Evolutionary conservation across 2,113 vertebrate species (phyloP).

Genomic region (Ifrita kowaldi): DNA sequence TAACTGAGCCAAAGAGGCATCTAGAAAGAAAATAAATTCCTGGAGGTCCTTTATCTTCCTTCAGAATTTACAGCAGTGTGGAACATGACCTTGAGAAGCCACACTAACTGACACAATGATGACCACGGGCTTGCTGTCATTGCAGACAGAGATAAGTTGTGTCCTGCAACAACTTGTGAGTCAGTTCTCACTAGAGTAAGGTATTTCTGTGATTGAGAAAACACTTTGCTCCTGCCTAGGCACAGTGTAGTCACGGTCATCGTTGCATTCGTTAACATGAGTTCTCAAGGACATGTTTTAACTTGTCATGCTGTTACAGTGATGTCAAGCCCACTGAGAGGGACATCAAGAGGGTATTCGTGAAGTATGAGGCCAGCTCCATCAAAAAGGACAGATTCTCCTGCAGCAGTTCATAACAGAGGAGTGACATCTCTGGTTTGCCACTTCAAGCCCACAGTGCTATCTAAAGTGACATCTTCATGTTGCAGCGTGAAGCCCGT

Average conservation of each 20-base stretch:
- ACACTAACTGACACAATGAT: background rate
- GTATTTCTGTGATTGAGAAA: background rate
- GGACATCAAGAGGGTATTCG: background rate
- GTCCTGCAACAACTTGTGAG: background rate
- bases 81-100: constrained; percentile 19
- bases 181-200: background rate
- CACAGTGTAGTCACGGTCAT: background rate
- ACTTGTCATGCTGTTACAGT: constrained; percentile 14
- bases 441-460: background rate
- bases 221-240: background rate
- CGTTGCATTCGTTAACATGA: background rate
- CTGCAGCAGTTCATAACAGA: background rate
- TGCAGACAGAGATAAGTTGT: background rate
- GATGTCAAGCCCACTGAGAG: constrained; percentile 34
- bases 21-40: constrained; percentile 36
- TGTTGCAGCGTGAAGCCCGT: background rate
- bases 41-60: constrained; percentile 19
- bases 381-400: constrained; percentile 32
- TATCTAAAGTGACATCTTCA: constrained; percentile 41
- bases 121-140: background rate
- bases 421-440: constrained; percentile 30
- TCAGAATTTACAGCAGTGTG: constrained; percentile 12
- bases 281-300: constrained; percentile 49
- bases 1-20: constrained; percentile 32
- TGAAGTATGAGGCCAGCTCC: background rate